Evolutionary conservation across 2,797 vertebrate genomes (phyloP), one percentile per base, ranked within the genome.

Genomic region (Delichon dasypus): DNA sequence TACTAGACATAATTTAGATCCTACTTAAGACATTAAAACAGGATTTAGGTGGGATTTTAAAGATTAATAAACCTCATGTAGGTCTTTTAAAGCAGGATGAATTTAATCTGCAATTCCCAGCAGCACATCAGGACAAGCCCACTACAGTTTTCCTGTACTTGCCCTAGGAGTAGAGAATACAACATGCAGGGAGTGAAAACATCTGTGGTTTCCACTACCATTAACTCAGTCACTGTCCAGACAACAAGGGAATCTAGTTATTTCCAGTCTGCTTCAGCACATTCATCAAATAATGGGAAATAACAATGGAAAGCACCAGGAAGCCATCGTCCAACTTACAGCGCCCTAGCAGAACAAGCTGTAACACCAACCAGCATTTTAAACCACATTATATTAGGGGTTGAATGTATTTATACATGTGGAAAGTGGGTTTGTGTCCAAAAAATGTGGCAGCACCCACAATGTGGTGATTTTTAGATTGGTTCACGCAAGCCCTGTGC

Each of bases 11-110:
- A 7, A 80, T 85, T 91, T 74, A 88, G 89, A 85, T 82, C 85
- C 54, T 89, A 65, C 71, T 68, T 65, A 79, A 88, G 62, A 79
- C 47, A 81, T 48, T 61, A 72, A 86, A 88, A 75, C 17, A 72
- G 44, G 80, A 68, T 93, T 81, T 81, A 81, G 93, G 47, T 81
- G 29, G 57, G 72, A 70, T 76, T 93, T 79, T 73, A 70, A 78
- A 48, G 67, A 82, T 62, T 11, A 84, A 32, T 72, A 93, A 90
- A 68, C 12, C 21, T 78, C 51, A 71, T 26, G 25, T n/a, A 64
- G 50, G 73, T 92, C 44, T 93, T 90, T 84, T 45, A 86, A 93
- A 89, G 5, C 13, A 55, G 40, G 48, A 47, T 45, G 53, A 89
- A 66, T 67, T 92, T 90, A 78, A 90, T 79, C 74, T 66, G 44